Percentiles rank a stretch among this genome's conserved stretches.
Evolutionary conservation across 2,797 vertebrate genomes (phyloP).

Genomic region (Microctenopoma lineatum): DNA sequence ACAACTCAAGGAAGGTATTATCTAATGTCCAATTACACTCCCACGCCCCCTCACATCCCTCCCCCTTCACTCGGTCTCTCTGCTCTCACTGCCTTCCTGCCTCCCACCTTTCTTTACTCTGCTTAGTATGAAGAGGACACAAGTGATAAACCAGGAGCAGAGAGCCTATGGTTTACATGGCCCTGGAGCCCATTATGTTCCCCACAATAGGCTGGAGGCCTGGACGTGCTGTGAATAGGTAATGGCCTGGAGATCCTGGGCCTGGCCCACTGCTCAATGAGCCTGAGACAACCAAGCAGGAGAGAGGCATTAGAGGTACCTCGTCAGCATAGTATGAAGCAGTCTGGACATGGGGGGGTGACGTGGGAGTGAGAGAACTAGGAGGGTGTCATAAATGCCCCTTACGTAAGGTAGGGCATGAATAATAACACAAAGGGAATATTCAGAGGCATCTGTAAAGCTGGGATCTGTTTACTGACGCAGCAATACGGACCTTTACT

Average conservation of each 20-base stretch:
- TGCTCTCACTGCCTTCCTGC: conserved; percentile 29
- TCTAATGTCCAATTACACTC: conserved; percentile 68
- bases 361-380: conserved; percentile 38
- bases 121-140: conserved; percentile 71
- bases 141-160: conserved; percentile 77
- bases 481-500: conserved; percentile 45
- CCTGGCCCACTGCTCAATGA: conserved; percentile 76
- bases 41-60: conserved; percentile 12
- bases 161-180: conserved; percentile 76
- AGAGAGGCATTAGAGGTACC: conserved; percentile 69
- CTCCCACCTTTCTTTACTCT: conserved; percentile 53
- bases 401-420: conserved; percentile 63
- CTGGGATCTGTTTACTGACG: conserved; percentile 43
- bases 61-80: conserved; percentile 27
- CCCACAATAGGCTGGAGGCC: conserved; percentile 75
- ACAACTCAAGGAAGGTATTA: conserved; percentile 66
- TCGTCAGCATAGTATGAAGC: conserved; percentile 52
- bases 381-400: conserved; percentile 56
- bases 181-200: conserved; percentile 82
- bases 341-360: conserved; percentile 42
- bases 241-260: conserved; percentile 75
- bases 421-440: conserved; percentile 65
- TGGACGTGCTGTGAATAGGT: conserved; percentile 79
- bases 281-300: conserved; percentile 61
- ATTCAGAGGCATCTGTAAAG: conserved; percentile 51